Base-by-base conservation (phyloP, 2,113 vertebrate species). In the Pogonocichla stellata region DNA sequence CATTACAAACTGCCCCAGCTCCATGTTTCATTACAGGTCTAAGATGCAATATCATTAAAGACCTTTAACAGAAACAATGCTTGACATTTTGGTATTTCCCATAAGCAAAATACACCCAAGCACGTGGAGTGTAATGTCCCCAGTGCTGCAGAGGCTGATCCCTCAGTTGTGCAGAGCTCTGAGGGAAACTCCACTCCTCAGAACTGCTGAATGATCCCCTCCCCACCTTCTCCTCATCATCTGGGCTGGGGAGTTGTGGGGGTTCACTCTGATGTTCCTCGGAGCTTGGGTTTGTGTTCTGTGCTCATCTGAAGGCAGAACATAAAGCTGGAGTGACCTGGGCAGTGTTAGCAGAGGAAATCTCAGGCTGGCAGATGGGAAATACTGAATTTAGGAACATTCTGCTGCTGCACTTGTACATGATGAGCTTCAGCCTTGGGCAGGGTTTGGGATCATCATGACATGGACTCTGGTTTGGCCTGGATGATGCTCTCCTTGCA, bases 1-100 rank as follows among this genome's bases (percentile, higher is more conserved):
- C 97, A 97, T 98, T 98, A 97, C 96, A 96, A 64, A 97, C 96
- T 96, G 96, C 96, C 96, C 94, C 40, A 97, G 97, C 84, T 93
- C 95, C 86, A 5, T 98, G 98, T 98, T 98, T 98, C 98, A 98
- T 98, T 98, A 98, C 88, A 97, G 91, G 96, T 96, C 96, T 96
- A 93, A 97, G 98, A 98, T 97, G 95, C 95, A 97, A 34, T 98
- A 98, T 98, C 96, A 93, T 98, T 98, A 98, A 96, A 98, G 98
- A 98, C 98, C 97, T 98, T 98, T 98, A 97, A 95, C 97, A 97
- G 98, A 98, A 98, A 98, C 98, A 98, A 70, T 97, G 95, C 96
- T 98, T 98, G 98, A 98, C 98, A 98, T 98, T 98, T 98, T 98
- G 97, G 90, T 98, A 98, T 97, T 98, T 98, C 97, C 98, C 97